Base-by-base conservation (phyloP, 2,888 invertebrate species). In the Palloptera scutellata region DNA sequence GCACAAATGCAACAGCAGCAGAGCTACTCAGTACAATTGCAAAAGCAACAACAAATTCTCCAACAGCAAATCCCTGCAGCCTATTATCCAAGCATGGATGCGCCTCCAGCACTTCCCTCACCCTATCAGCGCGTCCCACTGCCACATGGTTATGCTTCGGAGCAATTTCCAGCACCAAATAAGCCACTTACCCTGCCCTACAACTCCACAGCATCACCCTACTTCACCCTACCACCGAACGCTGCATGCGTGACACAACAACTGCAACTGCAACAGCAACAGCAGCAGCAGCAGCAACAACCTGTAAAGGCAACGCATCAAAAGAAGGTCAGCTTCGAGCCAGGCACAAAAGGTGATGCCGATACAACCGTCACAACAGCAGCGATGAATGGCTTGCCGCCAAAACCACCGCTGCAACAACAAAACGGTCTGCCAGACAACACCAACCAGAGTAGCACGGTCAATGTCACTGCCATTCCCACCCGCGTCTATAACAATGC, bases 321-420 rank as follows among this genome's bases (percentile, higher is more conserved):
- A 76, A 91, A 91, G 79, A 91, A 91, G 59, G 91, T 92, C 3
- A 91, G 91, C 72, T 92, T 92, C 76, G 91, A 92, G 78, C 88
- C 91, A 0, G 90, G 91, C 11, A 90, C 92, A 1, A 92, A 92
- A 77, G 90, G 90, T 1, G 90, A 90, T 8, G 84, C 86, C 3
- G 88, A 88, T 54, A 2, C 30, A 30, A 30, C 30, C 3, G 30
- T 30, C 30, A 59, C 62, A 5, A 43, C 72, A 4, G 61, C 69
- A 11, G 13, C 65, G 9, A 41, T 40, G 20, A 59, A 43, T 45
- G 66, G 73, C 72, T 57, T 71, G 52, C 79, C 77, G 42, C 74
- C 77, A 13, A 79, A 77, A 41, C 78, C 78, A n/a, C 0, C 78
- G 51, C 45, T 72, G 19, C 72, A 60, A n/a, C 72, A 77, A 73